Conservation (phyloP, 1,140 invertebrate genomes). For the Notospermus geniculatus region DNA sequence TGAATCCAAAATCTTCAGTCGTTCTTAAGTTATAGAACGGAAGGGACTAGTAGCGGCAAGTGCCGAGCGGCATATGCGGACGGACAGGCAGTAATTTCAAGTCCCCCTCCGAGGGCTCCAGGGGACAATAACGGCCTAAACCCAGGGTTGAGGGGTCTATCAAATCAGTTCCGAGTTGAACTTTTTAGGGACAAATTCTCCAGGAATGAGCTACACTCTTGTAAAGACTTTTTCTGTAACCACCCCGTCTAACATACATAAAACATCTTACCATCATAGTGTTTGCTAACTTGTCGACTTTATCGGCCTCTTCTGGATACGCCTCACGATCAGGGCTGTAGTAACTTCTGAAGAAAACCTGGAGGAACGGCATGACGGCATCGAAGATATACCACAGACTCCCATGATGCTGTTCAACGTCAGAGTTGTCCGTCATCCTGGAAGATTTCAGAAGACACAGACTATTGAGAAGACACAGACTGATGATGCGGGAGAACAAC, state of each 20-base stretch:
- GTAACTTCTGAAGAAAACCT: constrained; percentile 44
- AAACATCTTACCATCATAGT: constrained; percentile 35
- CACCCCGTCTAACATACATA: not conserved
- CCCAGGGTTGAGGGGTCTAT: too few relatives aligned
- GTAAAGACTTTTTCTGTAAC: not conserved
- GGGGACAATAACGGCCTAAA: too few relatives aligned
- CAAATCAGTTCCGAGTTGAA: too few relatives aligned
- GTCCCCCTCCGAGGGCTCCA: too few relatives aligned
- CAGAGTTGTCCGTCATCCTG: constrained; percentile 2
- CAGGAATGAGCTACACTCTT: too few relatives aligned
- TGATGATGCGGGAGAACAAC: too few relatives aligned
- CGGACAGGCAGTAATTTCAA: too few relatives aligned
- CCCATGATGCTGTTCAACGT: constrained; percentile 30
- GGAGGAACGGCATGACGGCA: constrained; percentile 45
- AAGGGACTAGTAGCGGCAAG: too few relatives aligned
- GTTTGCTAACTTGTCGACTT: constrained; percentile 34
- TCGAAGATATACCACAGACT: constrained; percentile 47
- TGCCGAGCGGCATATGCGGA: too few relatives aligned
- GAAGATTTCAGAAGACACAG: constrained; percentile 5
- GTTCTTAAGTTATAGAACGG: too few relatives aligned
- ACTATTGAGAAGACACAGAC: constrained; percentile 11
- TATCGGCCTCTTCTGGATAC: constrained; percentile 34
- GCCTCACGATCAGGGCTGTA: constrained; percentile 35
- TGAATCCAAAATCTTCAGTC: too few relatives aligned
- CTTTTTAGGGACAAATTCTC: too few relatives aligned